A percentile compares a stretch with the other conserved stretches of the same genome.
These are phyloP conservation scores for Patella vulgata DNA, from an alignment of 1,140 invertebrate genomes.

Conservation along the genomic window DNA sequence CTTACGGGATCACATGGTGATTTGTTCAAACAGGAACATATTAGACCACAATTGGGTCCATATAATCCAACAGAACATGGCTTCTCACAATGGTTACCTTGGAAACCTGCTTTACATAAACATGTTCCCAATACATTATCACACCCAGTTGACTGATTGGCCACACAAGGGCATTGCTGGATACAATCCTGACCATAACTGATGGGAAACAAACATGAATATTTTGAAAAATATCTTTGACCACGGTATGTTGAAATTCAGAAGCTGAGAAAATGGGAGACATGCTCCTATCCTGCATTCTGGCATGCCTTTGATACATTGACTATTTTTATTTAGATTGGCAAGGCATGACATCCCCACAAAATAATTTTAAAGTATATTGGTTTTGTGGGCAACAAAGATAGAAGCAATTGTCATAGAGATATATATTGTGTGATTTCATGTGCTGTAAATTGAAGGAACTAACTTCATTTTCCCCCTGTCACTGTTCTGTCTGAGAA, in stretches of 20 bases:
- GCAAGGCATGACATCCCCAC: no score
- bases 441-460: no score
- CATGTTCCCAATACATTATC: conserved; percentile 82
- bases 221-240: not conserved
- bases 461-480: no score
- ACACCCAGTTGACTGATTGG: conserved; percentile 70
- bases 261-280: not conserved
- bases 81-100: conserved; percentile 77
- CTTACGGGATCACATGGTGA: conserved; percentile 26
- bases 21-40: conserved; percentile 28
- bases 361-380: no score
- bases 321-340: no score
- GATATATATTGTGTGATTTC: no score
- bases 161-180: conserved; percentile 65
- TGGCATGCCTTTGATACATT: no score
- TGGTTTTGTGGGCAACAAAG: no score
- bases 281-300: no score
- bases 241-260: not conserved
- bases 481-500: no score
- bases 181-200: conserved; percentile 59
- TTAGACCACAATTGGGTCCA: conserved; percentile 39
- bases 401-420: no score
- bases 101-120: conserved; percentile 85
- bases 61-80: conserved; percentile 80
- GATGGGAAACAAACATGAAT: not conserved